Evolutionary conservation across 2,113 vertebrate species (phyloP).

Genomic region (Prolemur simus): DNA sequence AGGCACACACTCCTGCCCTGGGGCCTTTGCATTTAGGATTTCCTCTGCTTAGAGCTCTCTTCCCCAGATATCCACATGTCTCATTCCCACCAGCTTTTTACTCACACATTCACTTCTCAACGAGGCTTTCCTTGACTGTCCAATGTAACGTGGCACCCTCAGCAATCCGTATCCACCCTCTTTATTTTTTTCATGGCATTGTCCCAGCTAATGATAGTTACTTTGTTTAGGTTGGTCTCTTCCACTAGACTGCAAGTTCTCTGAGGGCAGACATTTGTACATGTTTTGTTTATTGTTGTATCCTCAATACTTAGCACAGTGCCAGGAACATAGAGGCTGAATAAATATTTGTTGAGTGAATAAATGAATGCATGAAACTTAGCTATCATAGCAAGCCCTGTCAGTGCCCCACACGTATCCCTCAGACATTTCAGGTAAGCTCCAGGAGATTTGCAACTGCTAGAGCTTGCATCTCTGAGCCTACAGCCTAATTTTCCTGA

Average conservation of each 20-base stretch:
- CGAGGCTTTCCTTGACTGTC: neutral
- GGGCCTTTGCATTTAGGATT: neutral
- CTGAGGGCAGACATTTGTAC: neutral
- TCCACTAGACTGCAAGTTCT: constrained; percentile 4
- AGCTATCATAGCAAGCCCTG: constrained; percentile 49
- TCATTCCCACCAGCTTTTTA: neutral
- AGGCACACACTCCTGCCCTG: neutral
- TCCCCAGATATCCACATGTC: neutral
- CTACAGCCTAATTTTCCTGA: constrained; percentile 5
- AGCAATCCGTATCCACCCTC: neutral
- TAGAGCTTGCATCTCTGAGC: constrained; percentile 59
- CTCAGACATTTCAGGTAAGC: constrained; percentile 65
- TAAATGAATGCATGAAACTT: neutral
- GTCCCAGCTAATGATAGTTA: neutral
- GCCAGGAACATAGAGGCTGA: neutral
- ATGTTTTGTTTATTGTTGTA: constrained; percentile 40
- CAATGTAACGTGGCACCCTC: neutral
- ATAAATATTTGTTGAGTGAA: neutral
- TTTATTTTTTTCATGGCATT: neutral
- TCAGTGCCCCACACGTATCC: neutral
- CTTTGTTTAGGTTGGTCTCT: constrained; percentile 52
- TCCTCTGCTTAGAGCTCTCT: neutral
- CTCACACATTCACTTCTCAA: neutral
- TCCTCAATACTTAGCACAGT: neutral
- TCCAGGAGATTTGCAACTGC: constrained; percentile 61